Base-by-base conservation (phyloP, 1,140 invertebrate genomes). In the Aricia agestis region DNA sequence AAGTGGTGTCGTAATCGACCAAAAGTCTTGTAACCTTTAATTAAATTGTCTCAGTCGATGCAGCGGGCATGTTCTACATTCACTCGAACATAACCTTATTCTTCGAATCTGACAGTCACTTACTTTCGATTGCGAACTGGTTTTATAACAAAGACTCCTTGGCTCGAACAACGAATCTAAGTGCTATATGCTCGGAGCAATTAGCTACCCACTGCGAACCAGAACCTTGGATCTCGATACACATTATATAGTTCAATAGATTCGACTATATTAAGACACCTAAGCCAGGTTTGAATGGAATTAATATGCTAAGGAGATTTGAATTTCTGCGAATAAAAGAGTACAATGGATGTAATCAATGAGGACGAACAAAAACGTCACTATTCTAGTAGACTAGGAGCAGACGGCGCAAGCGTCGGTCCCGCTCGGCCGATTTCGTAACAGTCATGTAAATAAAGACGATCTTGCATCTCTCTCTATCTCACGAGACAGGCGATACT, bases 41-140 rank as follows among this genome's bases (percentile, higher is more conserved):
- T 79, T 83, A 82, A 81, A 87, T 87, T 87, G 82, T 63, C 77
- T 86, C 84, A 67, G 69, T 73, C 58, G 69, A 71, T 67, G 74
- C 66, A 69, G 79, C 76, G 82, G 78, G 80, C 74, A 76, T 76
- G 79, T 75, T 76, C 73, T 78, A 83, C 86, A 76, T 78, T 85
- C 78, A 82, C 81, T 69, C 45, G 73, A 66, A 58, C 61, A 72
- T 68, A 76, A 72, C 76, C 78, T 83, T 79, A 79, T 82, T 83
- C 74, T 75, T 73, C 68, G 73, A 78, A 75, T 80, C 80, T 78
- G 82, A 81, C 82, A 86, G 77, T 87, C 84, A 83, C 83, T 80
- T 79, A 87, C 86, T 85, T 89, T 87, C 82, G 79, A 84, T 80
- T 74, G 78, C 74, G 66, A 83, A 85, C 83, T 80, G 82, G 81